Evolutionary conservation across 2,113 vertebrate genomes (phyloP), one percentile per base, ranked within the genome.

Genomic region (Pionites leucogaster): DNA sequence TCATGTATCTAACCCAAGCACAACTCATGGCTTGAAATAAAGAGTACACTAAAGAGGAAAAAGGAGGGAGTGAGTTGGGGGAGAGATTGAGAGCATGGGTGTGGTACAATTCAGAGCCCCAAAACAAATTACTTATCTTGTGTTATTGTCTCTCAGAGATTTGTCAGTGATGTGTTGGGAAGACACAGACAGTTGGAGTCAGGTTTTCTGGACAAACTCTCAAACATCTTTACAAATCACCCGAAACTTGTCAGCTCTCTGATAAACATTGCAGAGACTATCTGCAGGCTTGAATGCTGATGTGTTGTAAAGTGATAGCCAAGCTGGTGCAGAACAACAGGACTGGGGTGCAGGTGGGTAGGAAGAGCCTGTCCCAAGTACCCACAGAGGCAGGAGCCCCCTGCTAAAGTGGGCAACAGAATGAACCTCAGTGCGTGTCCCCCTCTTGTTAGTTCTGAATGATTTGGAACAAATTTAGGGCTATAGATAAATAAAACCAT

Each of bases 81-180:
- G 47, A 35, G n/a, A 68, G 31, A 55, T 1, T 46, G 63, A 87
- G 37, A 60, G 10, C 1, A 1, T 49, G 14, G 62, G 29, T 0
- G 0, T 27, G 13, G 4, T 28, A 15, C 7, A 59, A n/a, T 60
- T 64, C 47, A 68, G 35, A 86, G 27, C 53, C 80, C 16, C 8
- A 69, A 60, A 74, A 60, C 50, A 28, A 71, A 49, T 28, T n/a
- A 17, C 5, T 7, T 39, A 4, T 1, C 8, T 76, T 75, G 2
- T 46, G 14, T 1, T 72, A 50, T 2, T 62, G 9, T 27, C 29
- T 44, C 39, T 75, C 2, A 6, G 31, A 46, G 44, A 16, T 9
- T 14, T 25, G 53, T 75, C 7, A 16, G 28, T 64, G 8, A 3
- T 47, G 11, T 13, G 1, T 13, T 68, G 35, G 13, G 17, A 80